Evolutionary conservation across 2,113 vertebrate species (phyloP).

Genomic region (Neoarius graeffei): DNA sequence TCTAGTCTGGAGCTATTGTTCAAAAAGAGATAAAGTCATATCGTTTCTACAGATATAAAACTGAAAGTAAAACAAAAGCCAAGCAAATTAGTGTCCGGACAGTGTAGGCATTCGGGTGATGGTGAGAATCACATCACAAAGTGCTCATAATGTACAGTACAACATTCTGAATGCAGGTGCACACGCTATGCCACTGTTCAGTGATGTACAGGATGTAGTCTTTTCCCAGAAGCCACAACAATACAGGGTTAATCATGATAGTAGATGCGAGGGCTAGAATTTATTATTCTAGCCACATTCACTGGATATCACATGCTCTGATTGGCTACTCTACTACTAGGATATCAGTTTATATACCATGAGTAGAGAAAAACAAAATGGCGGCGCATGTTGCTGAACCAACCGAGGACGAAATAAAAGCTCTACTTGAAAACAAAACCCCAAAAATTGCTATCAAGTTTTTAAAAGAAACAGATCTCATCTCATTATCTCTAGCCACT

Average conservation of each 20-base stretch:
- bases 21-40: background rate
- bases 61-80: background rate
- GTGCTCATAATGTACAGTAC: background rate
- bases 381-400: too few relatives aligned
- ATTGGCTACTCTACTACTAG: too few relatives aligned
- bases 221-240: background rate
- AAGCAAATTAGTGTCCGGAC: background rate
- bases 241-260: background rate
- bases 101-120: background rate
- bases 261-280: background rate
- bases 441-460: too few relatives aligned
- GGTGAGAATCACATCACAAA: background rate
- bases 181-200: background rate
- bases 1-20: background rate
- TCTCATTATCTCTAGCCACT: too few relatives aligned
- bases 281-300: too few relatives aligned
- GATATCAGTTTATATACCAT: too few relatives aligned
- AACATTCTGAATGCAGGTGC: background rate
- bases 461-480: too few relatives aligned
- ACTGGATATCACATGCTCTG: too few relatives aligned
- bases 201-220: background rate
- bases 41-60: background rate
- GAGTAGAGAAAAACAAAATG: too few relatives aligned
- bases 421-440: too few relatives aligned
- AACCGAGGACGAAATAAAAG: too few relatives aligned